These are phyloP conservation scores for Luscinia luscinia DNA, from an alignment of 2,797 vertebrate species.

Conservation along the genomic window DNA sequence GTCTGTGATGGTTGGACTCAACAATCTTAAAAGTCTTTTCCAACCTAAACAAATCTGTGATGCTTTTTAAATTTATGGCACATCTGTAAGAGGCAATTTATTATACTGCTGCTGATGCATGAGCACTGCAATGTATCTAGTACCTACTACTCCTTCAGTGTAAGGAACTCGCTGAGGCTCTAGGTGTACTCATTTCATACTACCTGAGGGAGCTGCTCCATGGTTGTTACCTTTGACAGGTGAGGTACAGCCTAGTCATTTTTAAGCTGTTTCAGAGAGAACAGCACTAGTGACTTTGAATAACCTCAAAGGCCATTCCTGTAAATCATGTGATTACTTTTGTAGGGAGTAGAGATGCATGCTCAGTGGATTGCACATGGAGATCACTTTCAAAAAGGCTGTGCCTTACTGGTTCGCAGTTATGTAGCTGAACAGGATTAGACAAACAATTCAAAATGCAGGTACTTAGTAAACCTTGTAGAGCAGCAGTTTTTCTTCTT, in stretches of 20 bases:
- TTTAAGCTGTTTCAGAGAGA: not conserved
- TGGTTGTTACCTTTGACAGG: not conserved
- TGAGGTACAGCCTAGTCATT: not conserved
- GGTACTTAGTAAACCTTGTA: not conserved
- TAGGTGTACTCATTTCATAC: accelerated
- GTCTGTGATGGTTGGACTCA: not conserved
- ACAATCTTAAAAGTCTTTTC: not conserved
- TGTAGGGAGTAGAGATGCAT: not conserved
- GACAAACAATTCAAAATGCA: not conserved
- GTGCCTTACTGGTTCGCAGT: not conserved
- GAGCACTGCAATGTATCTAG: not conserved
- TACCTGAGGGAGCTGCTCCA: not conserved
- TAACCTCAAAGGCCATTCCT: not conserved
- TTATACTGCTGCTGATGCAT: not conserved
- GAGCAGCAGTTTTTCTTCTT: not conserved
- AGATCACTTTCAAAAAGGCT: not conserved
- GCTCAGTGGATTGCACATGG: not conserved
- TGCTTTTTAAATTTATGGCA: not conserved
- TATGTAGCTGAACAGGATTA: not conserved
- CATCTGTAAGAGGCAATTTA: not conserved
- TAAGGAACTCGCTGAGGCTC: accelerated
- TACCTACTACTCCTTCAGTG: not conserved
- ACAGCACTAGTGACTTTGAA: not conserved
- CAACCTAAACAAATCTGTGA: not conserved
- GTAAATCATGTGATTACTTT: accelerated